A percentile compares a stretch with the other conserved stretches of the same genome.
Conservation (phyloP, 1,140 invertebrate species). For the Himalopsyche phryganea region DNA sequence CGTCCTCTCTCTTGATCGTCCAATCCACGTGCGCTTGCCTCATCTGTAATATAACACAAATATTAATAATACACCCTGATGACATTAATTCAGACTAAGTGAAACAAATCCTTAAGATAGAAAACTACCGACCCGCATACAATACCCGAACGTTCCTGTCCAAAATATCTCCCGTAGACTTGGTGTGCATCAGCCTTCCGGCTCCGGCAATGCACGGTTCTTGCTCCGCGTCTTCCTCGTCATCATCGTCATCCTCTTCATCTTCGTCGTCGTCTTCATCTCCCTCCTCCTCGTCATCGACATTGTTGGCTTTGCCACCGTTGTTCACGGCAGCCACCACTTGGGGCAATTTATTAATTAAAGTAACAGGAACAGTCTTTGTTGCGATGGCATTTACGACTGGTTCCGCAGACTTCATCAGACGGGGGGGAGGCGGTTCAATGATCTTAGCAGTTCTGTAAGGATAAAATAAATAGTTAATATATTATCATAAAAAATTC, state of each 20-base stretch:
- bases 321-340: not conserved
- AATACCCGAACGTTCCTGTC: conserved; percentile 30
- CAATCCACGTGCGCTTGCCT: not conserved
- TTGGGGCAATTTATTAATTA: no score
- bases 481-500: no score
- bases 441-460: conserved; percentile 11
- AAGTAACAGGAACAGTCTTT: not conserved
- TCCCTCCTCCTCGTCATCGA: conserved; percentile 32
- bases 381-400: not conserved
- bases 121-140: not conserved
- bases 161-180: conserved; percentile 49
- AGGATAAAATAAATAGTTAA: not conserved
- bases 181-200: conserved; percentile 40
- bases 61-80: not conserved
- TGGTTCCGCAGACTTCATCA: conserved; percentile 5
- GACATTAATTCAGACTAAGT: no score
- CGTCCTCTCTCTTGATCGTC: conserved; percentile 19
- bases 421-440: conserved; percentile 1
- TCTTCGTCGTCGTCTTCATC: conserved; percentile 27
- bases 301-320: not conserved
- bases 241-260: conserved; percentile 26
- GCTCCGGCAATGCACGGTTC: conserved; percentile 37
- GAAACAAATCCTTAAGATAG: no score
- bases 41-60: conserved; percentile 3
- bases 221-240: conserved; percentile 18